A percentile compares a stretch with the other conserved stretches of the same genome.
Conservation (phyloP, 2,888 invertebrate genomes). For the Diabrotica balteata region DNA sequence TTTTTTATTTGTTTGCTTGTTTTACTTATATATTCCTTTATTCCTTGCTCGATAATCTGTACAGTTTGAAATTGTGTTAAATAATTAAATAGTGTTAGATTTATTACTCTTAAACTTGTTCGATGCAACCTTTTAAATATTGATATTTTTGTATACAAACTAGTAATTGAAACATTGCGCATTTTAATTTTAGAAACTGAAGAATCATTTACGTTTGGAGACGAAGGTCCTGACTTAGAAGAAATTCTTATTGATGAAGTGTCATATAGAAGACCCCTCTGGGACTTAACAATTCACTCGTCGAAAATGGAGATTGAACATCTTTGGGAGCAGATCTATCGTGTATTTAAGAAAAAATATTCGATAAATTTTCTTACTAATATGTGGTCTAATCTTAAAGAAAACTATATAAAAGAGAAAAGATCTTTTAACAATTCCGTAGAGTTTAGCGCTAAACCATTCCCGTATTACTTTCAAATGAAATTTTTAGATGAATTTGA, state of each 20-base stretch:
- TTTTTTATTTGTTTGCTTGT: background rate
- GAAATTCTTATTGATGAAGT: conserved; percentile 12
- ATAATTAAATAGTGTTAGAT: background rate
- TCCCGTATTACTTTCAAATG: conserved; percentile 11
- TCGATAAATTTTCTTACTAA: conserved; percentile 12
- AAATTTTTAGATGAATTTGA: conserved; percentile 6
- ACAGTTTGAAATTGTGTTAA: background rate
- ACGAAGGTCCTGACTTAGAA: conserved; percentile 8
- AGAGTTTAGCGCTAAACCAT: background rate
- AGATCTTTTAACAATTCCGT: background rate
- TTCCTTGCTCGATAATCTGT: background rate
- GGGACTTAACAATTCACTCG: conserved; percentile 6
- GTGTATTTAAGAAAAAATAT: conserved; percentile 8
- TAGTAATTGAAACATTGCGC: background rate
- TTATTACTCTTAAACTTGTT: too few relatives aligned
- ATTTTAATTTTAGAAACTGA: conserved; percentile 16
- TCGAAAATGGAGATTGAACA: background rate
- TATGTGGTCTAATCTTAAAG: conserved; percentile 7
- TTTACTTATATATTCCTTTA: background rate
- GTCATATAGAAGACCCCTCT: conserved; percentile 10
- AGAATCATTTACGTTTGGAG: background rate
- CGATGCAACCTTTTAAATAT: too few relatives aligned
- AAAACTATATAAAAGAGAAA: background rate
- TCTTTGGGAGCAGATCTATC: conserved; percentile 7
- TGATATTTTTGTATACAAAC: too few relatives aligned